These are phyloP conservation scores for Drosophila meridiana DNA, from an alignment of 2,888 invertebrate genomes.

Conservation along the genomic window DNA sequence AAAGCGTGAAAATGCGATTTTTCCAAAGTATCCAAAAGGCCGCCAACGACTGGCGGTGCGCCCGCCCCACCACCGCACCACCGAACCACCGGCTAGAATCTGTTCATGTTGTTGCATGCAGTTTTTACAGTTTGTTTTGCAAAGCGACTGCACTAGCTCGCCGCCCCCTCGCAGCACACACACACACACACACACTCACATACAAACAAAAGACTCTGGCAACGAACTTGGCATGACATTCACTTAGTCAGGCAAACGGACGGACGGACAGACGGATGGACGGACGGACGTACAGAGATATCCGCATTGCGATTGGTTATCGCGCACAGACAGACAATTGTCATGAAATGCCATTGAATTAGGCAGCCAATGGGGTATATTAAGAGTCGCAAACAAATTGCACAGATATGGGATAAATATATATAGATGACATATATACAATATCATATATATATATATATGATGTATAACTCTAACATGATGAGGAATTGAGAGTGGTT, in stretches of 20 bases:
- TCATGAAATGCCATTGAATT: slow-evolving; percentile 4
- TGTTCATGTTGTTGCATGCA: slow-evolving; percentile 62
- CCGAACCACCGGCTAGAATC: slow-evolving; percentile 45
- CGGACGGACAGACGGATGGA: slow-evolving; percentile 13
- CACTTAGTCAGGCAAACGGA: slow-evolving; percentile 26
- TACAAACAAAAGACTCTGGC: slow-evolving; percentile 77
- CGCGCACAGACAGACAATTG: slow-evolving; percentile 1
- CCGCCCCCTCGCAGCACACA: not conserved
- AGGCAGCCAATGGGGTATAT: not conserved
- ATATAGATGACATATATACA: not conserved
- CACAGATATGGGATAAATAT: not conserved
- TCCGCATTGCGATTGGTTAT: slow-evolving; percentile 38
- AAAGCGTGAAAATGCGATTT: slow-evolving; percentile 84
- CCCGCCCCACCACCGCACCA: not conserved
- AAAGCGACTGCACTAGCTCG: slow-evolving; percentile 55
- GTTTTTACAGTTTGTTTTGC: slow-evolving; percentile 80
- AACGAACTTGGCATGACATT: slow-evolving; percentile 70
- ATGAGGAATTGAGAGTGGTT: not conserved
- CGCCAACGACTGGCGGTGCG: not conserved
- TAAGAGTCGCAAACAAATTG: too few relatives aligned
- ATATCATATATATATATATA: not conserved
- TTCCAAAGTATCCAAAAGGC: slow-evolving; percentile 35
- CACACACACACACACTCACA: not conserved
- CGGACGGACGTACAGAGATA: slow-evolving; percentile 22
- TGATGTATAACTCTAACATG: too few relatives aligned